These are phyloP conservation scores for Scaptodrosophila latifasciaeformis DNA, from an alignment of 2,888 invertebrate genomes.

Conservation along the genomic window DNA sequence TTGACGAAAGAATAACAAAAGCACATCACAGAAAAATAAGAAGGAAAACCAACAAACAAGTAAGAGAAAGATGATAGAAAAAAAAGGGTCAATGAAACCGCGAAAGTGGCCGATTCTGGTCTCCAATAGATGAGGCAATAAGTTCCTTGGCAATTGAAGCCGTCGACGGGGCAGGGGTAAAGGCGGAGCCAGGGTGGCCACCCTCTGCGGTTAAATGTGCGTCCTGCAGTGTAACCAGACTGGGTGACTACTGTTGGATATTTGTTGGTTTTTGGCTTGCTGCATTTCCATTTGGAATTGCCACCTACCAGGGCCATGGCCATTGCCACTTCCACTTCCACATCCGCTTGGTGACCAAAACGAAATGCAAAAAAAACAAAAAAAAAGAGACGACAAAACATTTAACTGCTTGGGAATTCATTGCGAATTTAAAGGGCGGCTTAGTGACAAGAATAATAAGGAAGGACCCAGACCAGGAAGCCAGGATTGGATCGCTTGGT, in stretches of 20 bases:
- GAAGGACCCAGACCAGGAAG: constrained; percentile 41
- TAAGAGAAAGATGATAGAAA: not conserved
- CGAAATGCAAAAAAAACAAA: not conserved
- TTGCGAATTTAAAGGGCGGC: constrained; percentile 67
- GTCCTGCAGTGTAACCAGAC: too few species aligned
- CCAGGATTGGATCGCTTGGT: not conserved
- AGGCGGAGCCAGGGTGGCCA: not conserved
- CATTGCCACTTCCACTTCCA: too few species aligned
- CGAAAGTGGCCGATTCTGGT: constrained; percentile 11
- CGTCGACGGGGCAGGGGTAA: too few species aligned
- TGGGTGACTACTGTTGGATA: too few species aligned
- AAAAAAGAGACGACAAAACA: constrained; percentile 36
- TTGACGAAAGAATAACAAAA: constrained; percentile 48
- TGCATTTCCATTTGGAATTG: too few species aligned
- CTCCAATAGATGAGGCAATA: too few species aligned
- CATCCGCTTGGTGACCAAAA: not conserved
- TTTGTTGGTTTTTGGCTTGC: constrained; percentile 24
- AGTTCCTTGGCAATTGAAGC: too few species aligned
- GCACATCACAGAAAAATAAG: constrained; percentile 15
- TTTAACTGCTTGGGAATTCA: constrained; percentile 67
- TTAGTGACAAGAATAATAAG: constrained; percentile 66
- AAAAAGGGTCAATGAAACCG: constrained; percentile 62
- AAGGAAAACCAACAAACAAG: too few species aligned
- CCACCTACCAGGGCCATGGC: too few species aligned
- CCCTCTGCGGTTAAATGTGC: not conserved